Base-by-base conservation (phyloP, 2,113 vertebrate genomes). In the Ictidomys tridecemlineatus region DNA sequence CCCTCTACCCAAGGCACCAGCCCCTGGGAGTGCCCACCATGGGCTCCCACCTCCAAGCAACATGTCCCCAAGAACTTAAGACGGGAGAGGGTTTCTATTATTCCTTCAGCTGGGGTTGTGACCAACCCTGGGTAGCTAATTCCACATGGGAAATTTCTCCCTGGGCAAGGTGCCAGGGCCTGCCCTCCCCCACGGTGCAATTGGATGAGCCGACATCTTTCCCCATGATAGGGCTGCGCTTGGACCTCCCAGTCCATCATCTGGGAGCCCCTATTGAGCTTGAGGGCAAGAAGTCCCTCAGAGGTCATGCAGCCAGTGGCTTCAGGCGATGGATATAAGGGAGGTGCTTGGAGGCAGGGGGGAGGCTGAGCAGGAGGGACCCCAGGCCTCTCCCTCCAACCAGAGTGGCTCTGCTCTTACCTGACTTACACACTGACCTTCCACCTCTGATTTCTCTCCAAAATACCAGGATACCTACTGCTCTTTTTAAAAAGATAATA, bases 361-460 rank as follows among this genome's bases (percentile, higher is more conserved):
- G 39, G 22, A 39, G 51, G 39, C 69, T 69, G 45, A 73, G 39
- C 12, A 8, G 70, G 79, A 0, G 13, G 56, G 37, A 12, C 30
- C 42, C 42, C 80, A 61, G 3, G 3, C 11, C 48, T n/a, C 63
- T 37, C 8, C 48, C 67, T 82, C 42, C 83, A n/a, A 18, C 16
- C 67, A 88, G 22, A 93, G 78, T 12, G 9, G 26, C 42, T 16
- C 79, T 0, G 0, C 53, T 85, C 85, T 74, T 16, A 26, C 72
- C 83, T 80, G 48, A 65, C 73, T 92, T 77, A 28, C 4, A 20
- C 26, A 51, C 2, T 12, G 28, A 79, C n/a, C 26, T 72, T 76
- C 37, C 20, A 63, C 22, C 30, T 95, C 22, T 30, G 24, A 34
- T 58, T 88, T 97, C 77, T 67, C 37, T 14, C 88, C 63, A 89